Evolutionary conservation across 2,113 vertebrate genomes (phyloP).

Genomic region (Galeopterus variegatus): DNA sequence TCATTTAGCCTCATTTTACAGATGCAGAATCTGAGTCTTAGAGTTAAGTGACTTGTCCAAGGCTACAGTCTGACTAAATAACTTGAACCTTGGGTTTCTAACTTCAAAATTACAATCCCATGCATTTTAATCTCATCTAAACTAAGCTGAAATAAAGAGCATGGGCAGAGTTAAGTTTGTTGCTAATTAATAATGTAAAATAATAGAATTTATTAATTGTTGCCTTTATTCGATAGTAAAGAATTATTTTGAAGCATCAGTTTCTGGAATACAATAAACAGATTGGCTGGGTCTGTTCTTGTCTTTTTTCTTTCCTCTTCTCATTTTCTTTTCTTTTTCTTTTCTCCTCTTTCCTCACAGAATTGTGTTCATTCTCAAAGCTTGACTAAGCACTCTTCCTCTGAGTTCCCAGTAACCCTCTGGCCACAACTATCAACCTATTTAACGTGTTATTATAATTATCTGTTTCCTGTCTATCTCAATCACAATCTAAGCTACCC

Average conservation of each 20-base stretch:
- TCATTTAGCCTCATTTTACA: not conserved
- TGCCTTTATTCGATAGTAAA: slow-evolving; percentile 15
- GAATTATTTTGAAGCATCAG: not conserved
- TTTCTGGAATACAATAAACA: slow-evolving; percentile 37
- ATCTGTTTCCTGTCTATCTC: not conserved
- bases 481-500: not conserved
- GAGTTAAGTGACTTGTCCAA: not conserved
- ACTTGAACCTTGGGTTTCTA: not conserved
- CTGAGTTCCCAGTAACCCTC: not conserved
- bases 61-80: not conserved
- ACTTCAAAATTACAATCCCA: not conserved
- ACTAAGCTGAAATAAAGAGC: not conserved
- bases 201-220: not conserved
- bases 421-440: not conserved
- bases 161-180: not conserved
- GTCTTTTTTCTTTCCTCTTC: not conserved
- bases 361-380: not conserved
- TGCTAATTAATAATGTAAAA: slow-evolving; percentile 17
- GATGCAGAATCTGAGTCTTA: not conserved
- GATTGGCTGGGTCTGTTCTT: not conserved
- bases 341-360: not conserved
- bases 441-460: not conserved
- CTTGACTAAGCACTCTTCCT: not conserved
- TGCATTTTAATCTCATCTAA: not conserved
- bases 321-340: not conserved